These are phyloP conservation scores for Masticophis lateralis DNA, from an alignment of 2,797 vertebrate species.

Conservation along the genomic window DNA sequence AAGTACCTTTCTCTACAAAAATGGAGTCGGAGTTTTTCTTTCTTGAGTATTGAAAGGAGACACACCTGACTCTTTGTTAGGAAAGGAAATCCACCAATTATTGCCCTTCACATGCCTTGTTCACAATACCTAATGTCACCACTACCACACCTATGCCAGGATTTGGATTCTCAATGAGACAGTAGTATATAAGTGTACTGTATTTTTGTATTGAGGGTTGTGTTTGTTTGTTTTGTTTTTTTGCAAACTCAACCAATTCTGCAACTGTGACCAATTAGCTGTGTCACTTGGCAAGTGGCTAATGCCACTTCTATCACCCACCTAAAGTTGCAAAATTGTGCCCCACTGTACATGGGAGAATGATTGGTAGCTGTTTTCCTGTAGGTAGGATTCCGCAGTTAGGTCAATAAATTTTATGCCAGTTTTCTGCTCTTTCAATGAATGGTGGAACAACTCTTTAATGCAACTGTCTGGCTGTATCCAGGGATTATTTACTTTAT, in stretches of 20 bases:
- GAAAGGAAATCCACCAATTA: not conserved
- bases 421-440: not conserved
- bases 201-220: not conserved
- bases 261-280: not conserved
- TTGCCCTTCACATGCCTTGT: not conserved
- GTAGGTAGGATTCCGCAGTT: not conserved
- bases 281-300: not conserved
- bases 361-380: not conserved
- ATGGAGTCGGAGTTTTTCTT: too few species aligned
- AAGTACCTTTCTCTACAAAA: too few species aligned
- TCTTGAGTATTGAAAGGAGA: too few species aligned
- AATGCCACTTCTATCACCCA: not conserved
- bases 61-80: not conserved
- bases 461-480: not conserved
- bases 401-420: not conserved
- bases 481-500: too few species aligned
- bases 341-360: not conserved
- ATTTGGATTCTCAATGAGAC: not conserved
- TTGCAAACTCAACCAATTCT: not conserved
- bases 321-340: not conserved
- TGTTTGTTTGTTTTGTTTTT: not conserved
- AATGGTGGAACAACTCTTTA: not conserved
- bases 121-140: not conserved
- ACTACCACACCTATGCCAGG: not conserved
- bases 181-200: not conserved